Evolutionary conservation across 2,797 vertebrate species (phyloP).

Genomic region (Champsocephalus gunnari): DNA sequence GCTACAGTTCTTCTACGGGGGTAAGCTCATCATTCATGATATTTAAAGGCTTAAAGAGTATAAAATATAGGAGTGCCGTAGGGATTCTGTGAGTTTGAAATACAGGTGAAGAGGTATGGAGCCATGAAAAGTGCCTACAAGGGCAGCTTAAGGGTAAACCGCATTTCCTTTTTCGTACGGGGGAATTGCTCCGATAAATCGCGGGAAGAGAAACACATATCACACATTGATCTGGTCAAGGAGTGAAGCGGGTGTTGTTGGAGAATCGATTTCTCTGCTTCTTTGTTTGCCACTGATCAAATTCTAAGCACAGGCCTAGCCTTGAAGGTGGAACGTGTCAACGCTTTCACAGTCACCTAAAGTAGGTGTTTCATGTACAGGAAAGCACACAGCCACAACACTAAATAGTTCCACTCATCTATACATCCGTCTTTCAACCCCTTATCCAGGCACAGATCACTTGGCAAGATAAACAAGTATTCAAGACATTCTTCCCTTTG

Average conservation of each 20-base stretch:
- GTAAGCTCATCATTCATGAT: conserved; percentile 23
- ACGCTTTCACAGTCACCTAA: conserved; percentile 30
- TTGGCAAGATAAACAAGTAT: background rate
- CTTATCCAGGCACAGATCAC: background rate
- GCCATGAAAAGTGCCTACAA: background rate
- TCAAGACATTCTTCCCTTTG: background rate
- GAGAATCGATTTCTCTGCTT: conserved; percentile 62
- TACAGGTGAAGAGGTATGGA: conserved; percentile 4
- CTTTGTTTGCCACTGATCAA: conserved; percentile 51
- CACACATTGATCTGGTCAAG: conserved; percentile 68
- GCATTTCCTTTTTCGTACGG: conserved; percentile 45
- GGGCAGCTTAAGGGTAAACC: conserved; percentile 48
- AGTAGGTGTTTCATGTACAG: conserved; percentile 5
- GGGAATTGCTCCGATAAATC: conserved; percentile 68
- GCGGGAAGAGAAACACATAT: conserved; percentile 46
- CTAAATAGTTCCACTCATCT: conserved; percentile 19
- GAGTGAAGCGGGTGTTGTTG: conserved; percentile 59
- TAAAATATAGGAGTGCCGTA: background rate
- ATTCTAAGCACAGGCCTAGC: conserved; percentile 5
- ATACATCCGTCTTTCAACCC: conserved; percentile 4
- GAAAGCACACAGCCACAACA: background rate
- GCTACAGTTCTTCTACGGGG: conserved; percentile 1
- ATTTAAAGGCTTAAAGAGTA: background rate
- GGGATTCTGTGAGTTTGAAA: conserved; percentile 16
- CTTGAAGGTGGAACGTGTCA: conserved; percentile 18